These are phyloP conservation scores for Poeciliopsis infans DNA, from an alignment of 2,797 vertebrate genomes.

Conservation along the genomic window DNA sequence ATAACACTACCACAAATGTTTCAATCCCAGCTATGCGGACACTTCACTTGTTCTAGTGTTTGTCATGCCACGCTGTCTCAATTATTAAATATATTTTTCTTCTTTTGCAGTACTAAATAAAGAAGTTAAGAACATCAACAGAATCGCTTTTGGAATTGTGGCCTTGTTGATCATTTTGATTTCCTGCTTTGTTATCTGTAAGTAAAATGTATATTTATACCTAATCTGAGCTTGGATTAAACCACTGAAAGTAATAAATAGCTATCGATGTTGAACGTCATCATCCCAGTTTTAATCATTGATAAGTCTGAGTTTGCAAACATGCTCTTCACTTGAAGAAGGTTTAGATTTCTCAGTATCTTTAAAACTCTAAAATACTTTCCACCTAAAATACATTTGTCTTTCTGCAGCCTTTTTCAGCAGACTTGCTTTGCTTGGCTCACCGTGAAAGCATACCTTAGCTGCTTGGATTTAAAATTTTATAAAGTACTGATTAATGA, in stretches of 20 bases:
- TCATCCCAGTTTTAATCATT: neutral
- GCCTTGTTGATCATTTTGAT: conserved; percentile 35
- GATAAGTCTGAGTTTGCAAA: neutral
- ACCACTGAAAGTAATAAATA: neutral
- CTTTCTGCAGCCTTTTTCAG: neutral
- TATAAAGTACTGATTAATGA: conserved; percentile 1
- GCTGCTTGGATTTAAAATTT: neutral
- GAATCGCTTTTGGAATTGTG: conserved; percentile 23
- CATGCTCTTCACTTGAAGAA: neutral
- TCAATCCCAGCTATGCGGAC: neutral
- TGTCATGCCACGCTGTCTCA: neutral
- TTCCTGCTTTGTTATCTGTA: conserved; percentile 65
- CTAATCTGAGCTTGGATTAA: neutral
- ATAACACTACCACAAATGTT: neutral
- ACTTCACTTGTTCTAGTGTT: neutral
- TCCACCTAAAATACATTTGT: neutral
- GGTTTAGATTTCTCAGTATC: neutral
- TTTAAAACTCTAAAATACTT: neutral
- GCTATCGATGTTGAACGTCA: neutral
- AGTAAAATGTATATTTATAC: conserved; percentile 29
- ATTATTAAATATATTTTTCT: conserved; percentile 3
- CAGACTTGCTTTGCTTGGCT: neutral
- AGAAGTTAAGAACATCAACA: no score
- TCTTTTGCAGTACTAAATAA: conserved; percentile 1
- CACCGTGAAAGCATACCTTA: neutral